phyloP scores from a whole-genome alignment of 2,113 vertebrate species.

The Strix aluco region DNA sequence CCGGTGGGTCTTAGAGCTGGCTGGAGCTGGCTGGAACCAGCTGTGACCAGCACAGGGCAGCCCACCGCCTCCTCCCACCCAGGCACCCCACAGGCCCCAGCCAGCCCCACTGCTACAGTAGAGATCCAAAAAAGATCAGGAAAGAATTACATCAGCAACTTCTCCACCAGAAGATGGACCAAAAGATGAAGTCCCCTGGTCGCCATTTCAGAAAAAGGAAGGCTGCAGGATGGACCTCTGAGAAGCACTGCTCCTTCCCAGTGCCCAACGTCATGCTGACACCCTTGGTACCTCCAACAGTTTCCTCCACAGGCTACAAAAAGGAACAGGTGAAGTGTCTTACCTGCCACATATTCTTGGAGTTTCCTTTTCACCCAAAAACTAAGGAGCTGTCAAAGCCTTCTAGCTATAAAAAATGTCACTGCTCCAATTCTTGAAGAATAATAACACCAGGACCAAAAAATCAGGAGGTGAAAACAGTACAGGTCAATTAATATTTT shows the following conservation, averaged over 20 bases:
- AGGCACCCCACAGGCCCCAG: rapidly evolving
- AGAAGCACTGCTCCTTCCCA: background rate
- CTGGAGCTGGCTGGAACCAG: background rate
- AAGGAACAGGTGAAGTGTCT: background rate
- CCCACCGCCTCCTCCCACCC: background rate
- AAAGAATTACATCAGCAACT: background rate
- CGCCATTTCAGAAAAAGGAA: background rate
- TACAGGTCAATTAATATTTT: background rate
- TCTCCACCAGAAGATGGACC: background rate
- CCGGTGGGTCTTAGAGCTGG: rapidly evolving
- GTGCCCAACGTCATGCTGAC: background rate
- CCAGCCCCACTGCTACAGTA: rapidly evolving
- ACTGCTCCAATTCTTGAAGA: background rate
- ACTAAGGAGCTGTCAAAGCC: background rate
- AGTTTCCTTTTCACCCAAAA: background rate
- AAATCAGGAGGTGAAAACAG: background rate
- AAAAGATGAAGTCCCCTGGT: background rate
- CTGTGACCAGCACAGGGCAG: rapidly evolving
- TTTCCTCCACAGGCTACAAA: background rate
- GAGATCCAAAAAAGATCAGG: background rate
- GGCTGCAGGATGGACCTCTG: background rate
- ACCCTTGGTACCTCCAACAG: background rate
- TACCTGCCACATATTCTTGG: background rate
- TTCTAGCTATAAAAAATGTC: background rate
- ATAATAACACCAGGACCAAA: background rate